Evolutionary conservation across 2,888 invertebrate species (phyloP).

Genomic region (Orthonychiurus folsomi): DNA sequence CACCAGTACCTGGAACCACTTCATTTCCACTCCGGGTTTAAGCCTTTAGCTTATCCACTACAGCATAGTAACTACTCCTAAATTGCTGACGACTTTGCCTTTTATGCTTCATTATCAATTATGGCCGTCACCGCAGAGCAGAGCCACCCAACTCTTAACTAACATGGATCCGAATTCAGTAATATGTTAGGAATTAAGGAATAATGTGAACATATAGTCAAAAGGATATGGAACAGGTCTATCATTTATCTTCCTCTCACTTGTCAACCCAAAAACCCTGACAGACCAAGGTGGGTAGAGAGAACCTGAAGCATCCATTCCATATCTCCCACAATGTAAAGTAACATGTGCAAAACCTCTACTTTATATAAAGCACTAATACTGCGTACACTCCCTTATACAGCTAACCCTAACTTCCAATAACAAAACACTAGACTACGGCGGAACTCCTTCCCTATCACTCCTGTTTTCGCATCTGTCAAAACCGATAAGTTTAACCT

Average conservation of each 20-base stretch:
- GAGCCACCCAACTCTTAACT: not conserved
- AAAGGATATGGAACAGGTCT: not conserved
- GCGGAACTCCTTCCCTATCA: not conserved
- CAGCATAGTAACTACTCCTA: too few species aligned
- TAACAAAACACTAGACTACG: too few species aligned
- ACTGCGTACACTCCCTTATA: not conserved
- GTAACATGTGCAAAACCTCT: not conserved
- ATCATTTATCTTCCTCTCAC: not conserved
- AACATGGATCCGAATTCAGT: not conserved
- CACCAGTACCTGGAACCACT: too few species aligned
- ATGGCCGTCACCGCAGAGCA: not conserved
- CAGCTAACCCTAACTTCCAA: too few species aligned
- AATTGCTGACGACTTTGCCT: not conserved
- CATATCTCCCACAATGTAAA: not conserved
- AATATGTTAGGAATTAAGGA: not conserved
- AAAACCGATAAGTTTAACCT: constrained; percentile 1
- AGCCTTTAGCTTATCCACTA: too few species aligned
- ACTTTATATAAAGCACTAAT: not conserved
- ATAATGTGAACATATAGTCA: not conserved
- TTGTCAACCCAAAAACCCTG: not conserved
- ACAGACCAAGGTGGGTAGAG: too few species aligned
- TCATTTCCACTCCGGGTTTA: too few species aligned
- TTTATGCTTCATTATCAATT: not conserved
- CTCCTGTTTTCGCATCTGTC: constrained; percentile 1
- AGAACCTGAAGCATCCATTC: not conserved